phyloP scores from a whole-genome alignment of 2,797 vertebrate species.

The Sebastes reedi region DNA sequence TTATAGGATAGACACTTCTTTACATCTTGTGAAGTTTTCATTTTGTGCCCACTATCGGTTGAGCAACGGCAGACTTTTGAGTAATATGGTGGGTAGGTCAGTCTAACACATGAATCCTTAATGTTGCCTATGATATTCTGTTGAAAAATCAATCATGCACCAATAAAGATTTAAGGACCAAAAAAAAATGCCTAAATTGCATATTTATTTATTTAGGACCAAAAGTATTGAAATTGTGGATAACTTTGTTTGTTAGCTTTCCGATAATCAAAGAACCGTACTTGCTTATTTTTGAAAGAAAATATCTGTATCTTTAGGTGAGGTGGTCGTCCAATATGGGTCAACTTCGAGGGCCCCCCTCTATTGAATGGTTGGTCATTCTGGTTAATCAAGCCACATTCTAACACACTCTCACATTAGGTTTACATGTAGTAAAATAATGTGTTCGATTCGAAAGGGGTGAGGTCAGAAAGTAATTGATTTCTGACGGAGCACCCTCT shows the following conservation, averaged over 20 bases:
- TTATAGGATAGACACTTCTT: neutral
- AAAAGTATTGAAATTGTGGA: neutral
- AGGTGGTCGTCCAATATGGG: no score
- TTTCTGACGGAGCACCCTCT: neutral
- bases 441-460: rapidly evolving
- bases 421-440: neutral
- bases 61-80: no score
- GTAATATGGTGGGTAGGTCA: neutral
- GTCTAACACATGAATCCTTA: neutral
- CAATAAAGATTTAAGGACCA: no score
- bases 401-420: neutral
- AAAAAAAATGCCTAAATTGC: neutral
- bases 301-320: neutral
- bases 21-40: neutral
- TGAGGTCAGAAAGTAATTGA: neutral
- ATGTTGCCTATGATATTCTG: neutral
- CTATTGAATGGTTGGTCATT: neutral
- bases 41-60: no score
- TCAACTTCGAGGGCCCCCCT: neutral
- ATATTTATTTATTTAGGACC: neutral
- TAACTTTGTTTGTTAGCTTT: neutral
- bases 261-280: neutral
- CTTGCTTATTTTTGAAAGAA: neutral
- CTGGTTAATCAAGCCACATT: neutral
- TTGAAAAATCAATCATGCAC: no score